phyloP scores from a whole-genome alignment of 2,797 vertebrate species.

The Diceros bicornis region DNA sequence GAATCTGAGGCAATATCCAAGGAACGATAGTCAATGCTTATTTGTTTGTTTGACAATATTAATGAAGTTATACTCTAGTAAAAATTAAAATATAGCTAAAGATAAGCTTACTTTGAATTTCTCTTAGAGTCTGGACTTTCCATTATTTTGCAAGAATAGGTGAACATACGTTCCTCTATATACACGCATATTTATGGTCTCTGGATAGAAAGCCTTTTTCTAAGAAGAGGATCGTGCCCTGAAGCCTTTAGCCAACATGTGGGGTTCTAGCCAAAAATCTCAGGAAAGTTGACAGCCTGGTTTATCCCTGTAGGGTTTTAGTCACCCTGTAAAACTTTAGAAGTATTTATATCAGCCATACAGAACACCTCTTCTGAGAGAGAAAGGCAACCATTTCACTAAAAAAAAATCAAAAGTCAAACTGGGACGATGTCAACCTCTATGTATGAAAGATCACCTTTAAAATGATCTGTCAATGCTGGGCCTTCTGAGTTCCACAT shows the following conservation, averaged over 20 bases:
- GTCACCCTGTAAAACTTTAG: slow-evolving; percentile 68
- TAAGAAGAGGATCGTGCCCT: slow-evolving; percentile 44
- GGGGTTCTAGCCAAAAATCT: slow-evolving; percentile 71
- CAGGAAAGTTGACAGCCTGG: slow-evolving; percentile 70
- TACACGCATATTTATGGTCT: neutral
- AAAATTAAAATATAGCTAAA: slow-evolving; percentile 17
- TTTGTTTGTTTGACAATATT: slow-evolving; percentile 23
- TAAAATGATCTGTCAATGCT: slow-evolving; percentile 61
- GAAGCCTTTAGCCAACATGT: slow-evolving; percentile 54
- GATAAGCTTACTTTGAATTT: slow-evolving; percentile 13
- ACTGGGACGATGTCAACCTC: neutral
- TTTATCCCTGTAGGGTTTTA: slow-evolving; percentile 71
- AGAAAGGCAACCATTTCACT: neutral
- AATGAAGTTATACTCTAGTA: neutral
- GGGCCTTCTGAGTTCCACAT: slow-evolving; percentile 39
- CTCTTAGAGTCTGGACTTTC: neutral
- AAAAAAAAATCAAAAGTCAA: slow-evolving; percentile 69
- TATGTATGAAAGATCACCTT: slow-evolving; percentile 51
- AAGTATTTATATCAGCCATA: slow-evolving; percentile 47
- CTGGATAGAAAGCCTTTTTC: slow-evolving; percentile 57
- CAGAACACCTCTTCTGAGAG: slow-evolving; percentile 67
- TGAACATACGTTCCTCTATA: neutral
- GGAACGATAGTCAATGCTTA: neutral
- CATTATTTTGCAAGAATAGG: slow-evolving; percentile 48
- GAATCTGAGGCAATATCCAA: neutral